Percentiles rank a stretch among this genome's conserved stretches.
phyloP scores from a whole-genome alignment of 2,888 invertebrate genomes.

The Coecobrya sp. region DNA sequence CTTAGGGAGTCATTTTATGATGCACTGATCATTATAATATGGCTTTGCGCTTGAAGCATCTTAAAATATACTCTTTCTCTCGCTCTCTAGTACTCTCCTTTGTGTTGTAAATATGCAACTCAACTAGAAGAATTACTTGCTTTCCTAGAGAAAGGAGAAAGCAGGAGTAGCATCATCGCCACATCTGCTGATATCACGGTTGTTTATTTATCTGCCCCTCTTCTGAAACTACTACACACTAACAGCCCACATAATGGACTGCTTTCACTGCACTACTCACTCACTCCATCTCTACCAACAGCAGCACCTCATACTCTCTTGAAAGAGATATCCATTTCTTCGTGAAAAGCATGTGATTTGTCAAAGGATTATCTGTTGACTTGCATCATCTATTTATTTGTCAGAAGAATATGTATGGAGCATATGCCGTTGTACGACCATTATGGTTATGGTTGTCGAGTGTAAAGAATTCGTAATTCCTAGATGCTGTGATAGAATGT shows the following conservation, averaged over 20 bases:
- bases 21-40: slow-evolving; percentile 66
- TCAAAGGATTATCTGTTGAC: slow-evolving; percentile 82
- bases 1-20: slow-evolving; percentile 72
- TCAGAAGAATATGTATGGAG: slow-evolving; percentile 43
- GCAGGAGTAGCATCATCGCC: neutral
- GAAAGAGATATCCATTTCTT: slow-evolving; percentile 36
- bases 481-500: slow-evolving; percentile 26
- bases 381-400: slow-evolving; percentile 80
- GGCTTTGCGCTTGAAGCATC: slow-evolving; percentile 25
- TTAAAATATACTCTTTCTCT: slow-evolving; percentile 9
- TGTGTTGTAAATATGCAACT: slow-evolving; percentile 49
- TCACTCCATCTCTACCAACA: slow-evolving; percentile 5
- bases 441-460: slow-evolving; percentile 32
- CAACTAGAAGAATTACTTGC: slow-evolving; percentile 26
- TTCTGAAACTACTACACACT: neutral
- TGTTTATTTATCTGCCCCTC: slow-evolving; percentile 42
- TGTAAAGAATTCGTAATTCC: slow-evolving; percentile 25
- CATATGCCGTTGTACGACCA: neutral
- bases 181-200: neutral
- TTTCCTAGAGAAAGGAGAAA: neutral
- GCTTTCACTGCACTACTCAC: slow-evolving; percentile 38
- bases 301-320: slow-evolving; percentile 12
- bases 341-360: slow-evolving; percentile 79
- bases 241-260: slow-evolving; percentile 36
- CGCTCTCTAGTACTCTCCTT: neutral